Conservation (phyloP, 2,113 vertebrate species). For the Machaerirhynchus nigripectus region DNA sequence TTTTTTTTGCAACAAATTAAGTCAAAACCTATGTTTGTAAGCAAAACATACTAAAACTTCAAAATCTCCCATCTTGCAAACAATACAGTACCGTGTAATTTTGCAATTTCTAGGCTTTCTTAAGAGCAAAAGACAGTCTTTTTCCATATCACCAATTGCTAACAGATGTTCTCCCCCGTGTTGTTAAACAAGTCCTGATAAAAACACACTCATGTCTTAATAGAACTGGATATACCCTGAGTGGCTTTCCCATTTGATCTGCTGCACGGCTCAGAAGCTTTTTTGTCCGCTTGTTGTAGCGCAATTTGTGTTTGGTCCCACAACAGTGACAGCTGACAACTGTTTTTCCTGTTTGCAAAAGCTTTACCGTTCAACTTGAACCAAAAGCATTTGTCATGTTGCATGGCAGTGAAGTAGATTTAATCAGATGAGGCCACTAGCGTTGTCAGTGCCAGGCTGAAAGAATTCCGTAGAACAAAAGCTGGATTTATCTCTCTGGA, state of each 20-base stretch:
- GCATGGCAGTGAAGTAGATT: constrained; percentile 41
- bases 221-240: background rate
- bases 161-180: constrained; percentile 25
- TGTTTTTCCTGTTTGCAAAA: constrained; percentile 44
- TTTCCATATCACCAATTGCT: background rate
- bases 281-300: constrained; percentile 31
- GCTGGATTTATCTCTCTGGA: constrained; percentile 31
- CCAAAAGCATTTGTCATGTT: constrained; percentile 41
- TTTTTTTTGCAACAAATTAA: background rate
- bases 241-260: constrained; percentile 4
- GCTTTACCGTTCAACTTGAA: constrained; percentile 37
- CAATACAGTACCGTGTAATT: background rate
- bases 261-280: background rate
- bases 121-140: background rate
- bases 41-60: background rate
- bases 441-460: background rate
- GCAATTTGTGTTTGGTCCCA: background rate
- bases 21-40: background rate
- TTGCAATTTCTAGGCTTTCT: background rate
- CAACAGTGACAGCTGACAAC: constrained; percentile 45
- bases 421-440: constrained; percentile 23
- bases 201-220: background rate
- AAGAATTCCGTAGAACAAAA: constrained; percentile 50
- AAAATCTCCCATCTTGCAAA: background rate
- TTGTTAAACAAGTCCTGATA: constrained; percentile 9